Base-by-base conservation (phyloP, 35 echinoderm and acorn worm genomes). In the Strongylocentrotus purpuratus region DNA sequence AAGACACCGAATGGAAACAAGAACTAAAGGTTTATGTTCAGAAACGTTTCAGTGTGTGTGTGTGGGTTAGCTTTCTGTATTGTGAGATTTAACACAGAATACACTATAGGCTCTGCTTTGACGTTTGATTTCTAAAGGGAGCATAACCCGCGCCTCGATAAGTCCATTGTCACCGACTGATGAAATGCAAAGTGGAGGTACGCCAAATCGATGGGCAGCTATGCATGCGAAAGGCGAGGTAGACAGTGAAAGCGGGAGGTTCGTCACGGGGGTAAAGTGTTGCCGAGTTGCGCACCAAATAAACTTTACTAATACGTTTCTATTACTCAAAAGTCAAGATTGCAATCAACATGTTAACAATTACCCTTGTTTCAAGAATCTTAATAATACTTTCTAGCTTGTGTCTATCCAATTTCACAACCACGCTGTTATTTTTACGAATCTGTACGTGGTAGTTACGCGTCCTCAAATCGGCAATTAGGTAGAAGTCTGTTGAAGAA, bases 111-210 rank as follows among this genome's bases (percentile, higher is more conserved):
- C 65, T 78, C 65, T 22, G 65, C 65, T 78, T 2, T n/a, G 65
- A 28, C 65, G 22, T 78, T 78, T 78, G 65, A 78, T 78, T 55
- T 78, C 65, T 78, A 78, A 14, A 78, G 65, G 65, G 22, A 78
- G 65, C 22, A 78, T 7, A 78, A 22, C 65, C 20, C 20, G 25
- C 65, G 65, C 65, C 20, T 78, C 65, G 65, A 78, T 78, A 78
- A 28, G 65, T 78, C 65, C 65, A 78, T 78, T 78, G 65, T 78
- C 65, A 78, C 5, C 25, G 65, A 78, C 20, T 28, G 65, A 78
- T 78, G 20, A 78, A 78, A 78, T 78, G 65, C 65, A 78, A 78
- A 78, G 65, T 78, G 65, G 65, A 78, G 65, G 22, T 78, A 78
- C 65, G 65, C 65, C 65, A 78, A 78, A 78, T 78, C 65, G 65